Evolutionary conservation across 2,888 invertebrate species (phyloP), one percentile per base, ranked within the genome.

Genomic region (Eristalinus sepulchralis): DNA sequence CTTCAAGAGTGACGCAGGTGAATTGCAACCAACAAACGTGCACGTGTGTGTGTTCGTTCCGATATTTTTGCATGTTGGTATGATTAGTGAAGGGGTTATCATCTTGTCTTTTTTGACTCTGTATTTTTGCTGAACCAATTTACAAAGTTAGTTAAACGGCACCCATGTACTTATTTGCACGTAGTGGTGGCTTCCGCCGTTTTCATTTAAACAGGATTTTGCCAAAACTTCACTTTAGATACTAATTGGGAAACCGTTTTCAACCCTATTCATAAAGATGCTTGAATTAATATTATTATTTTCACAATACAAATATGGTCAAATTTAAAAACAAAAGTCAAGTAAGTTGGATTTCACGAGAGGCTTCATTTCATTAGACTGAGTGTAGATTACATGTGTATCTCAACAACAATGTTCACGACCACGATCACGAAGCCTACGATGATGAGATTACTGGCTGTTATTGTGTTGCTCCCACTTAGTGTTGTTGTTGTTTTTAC

Each of bases 331-430:
- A n/a, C n/a, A n/a, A n/a, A n/a, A n/a, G n/a, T n/a, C n/a, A 86
- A 78, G 83, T 83, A 83, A 83, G 83, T 83, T 68, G 68, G 68
- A 68, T 75, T 57, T 60, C 73, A 33, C 63, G 82, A 79, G 83
- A 75, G 78, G 63, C 78, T 73, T 71, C 86, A 75, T 83, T 86
- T 86, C 78, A 86, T 86, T 83, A 70, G 86, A 73, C 67, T 77
- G 66, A 62, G 67, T 83, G 66, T 78, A 63, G 77, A 86, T 73
- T 66, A 75, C 67, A 36, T 64, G 68, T 70, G 77, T 77, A 85
- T 59, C 47, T 62, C 36, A 71, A 73, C 83, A 62, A 60, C 71
- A 60, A 78, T 20, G 17, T 34, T 62, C 31, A 62, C 72, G 59
- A 47, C 55, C 8, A 76, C 70, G 53, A 53, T 57, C 11, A 70